Evolutionary conservation across 1,140 invertebrate genomes (phyloP), one percentile per base, ranked within the genome.

Genomic region (Drosophila micromelanica): DNA sequence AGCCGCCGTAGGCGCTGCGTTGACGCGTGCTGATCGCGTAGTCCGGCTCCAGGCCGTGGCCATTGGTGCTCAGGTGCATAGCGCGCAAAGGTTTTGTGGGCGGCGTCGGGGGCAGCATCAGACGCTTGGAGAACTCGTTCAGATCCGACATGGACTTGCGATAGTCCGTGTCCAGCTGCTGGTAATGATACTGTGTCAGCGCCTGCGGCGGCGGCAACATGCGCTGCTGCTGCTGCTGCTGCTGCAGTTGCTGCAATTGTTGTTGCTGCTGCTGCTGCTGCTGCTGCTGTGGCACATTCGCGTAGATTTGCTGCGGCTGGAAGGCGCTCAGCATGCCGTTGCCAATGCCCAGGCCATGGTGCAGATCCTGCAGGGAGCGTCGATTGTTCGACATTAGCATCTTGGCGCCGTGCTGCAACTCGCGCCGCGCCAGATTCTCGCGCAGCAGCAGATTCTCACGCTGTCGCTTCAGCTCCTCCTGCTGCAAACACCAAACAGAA

Each of bases 381-480:
- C 94, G 93, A 75, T 94, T 94, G 52, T 90, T 87, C 2, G 89
- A 84, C 89, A 92, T 91, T 6, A 92, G 63, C 90, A 92, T 93
- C 86, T 90, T 92, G 59, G 74, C 93, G 46, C 79, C 92, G 71
- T 90, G 89, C 61, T 91, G 91, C 78, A 92, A 56, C 32, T 92
- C 93, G 6, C 93, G 93, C 1, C 93, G 92, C 5, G 93, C 93
- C 68, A 95, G 92, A 80, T 92, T 93, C 78, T 96, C 95, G 56
- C 94, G 93, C 51, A 94, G 93, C 20, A 95, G 91, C 8, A 96
- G 85, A 84, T 95, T 96, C 68, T 95, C 95, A 4, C 95, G 93
- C 82, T 96, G 95, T 3, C 95, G 93, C 76, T 96, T 95, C n/a
- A 96, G 78, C 80, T 96, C 96, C 91, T 96, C 95, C 90, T 96